phyloP scores from a whole-genome alignment of 2,113 vertebrate genomes.

The Tachysurus vachellii region DNA sequence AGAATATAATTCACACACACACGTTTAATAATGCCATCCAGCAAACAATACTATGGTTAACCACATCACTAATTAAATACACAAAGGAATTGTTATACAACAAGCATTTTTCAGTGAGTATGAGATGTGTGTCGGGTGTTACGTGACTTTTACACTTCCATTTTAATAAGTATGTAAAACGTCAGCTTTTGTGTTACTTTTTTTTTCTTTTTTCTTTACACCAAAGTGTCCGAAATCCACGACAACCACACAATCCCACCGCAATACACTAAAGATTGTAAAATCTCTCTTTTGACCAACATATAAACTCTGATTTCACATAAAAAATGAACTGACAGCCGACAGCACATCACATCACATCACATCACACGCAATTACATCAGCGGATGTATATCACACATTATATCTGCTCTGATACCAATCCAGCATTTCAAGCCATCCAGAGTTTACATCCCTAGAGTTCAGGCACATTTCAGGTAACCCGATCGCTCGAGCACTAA shows the following conservation, averaged over 20 bases:
- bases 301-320: not conserved
- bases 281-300: not conserved
- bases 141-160: not conserved
- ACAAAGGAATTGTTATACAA: too few relatives aligned
- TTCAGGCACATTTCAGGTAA: not conserved
- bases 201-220: not conserved
- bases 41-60: not conserved
- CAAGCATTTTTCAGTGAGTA: not conserved
- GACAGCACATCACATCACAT: not conserved
- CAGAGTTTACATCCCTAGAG: not conserved
- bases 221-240: not conserved
- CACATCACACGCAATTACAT: not conserved
- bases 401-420: not conserved
- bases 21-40: not conserved
- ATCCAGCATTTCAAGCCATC: not conserved
- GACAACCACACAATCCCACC: not conserved
- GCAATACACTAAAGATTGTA: not conserved
- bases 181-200: not conserved
- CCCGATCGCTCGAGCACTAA: not conserved
- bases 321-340: not conserved
- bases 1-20: too few relatives aligned
- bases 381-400: not conserved
- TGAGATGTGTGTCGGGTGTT: not conserved
- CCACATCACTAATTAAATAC: not conserved
- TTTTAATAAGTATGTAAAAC: not conserved